Conservation (phyloP, 2,113 vertebrate genomes). For the Acrocephalus kingi region DNA sequence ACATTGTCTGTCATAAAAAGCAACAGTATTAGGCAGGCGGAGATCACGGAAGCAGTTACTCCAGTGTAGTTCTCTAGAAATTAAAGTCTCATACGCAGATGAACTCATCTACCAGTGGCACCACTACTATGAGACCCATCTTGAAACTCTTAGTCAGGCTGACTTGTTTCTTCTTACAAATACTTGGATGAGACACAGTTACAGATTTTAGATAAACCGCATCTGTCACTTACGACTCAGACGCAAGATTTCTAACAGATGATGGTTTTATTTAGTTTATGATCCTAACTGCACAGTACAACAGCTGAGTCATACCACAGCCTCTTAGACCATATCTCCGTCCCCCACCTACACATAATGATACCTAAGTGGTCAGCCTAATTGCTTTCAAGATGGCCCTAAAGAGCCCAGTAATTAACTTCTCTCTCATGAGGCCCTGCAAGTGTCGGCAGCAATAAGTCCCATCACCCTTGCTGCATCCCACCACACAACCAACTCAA, state of each 20-base stretch:
- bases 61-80: not conserved
- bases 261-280: not conserved
- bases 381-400: not conserved
- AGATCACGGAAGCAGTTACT: slow-evolving; percentile 7
- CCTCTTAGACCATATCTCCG: not conserved
- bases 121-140: not conserved
- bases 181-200: not conserved
- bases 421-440: not conserved
- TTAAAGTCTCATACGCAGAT: not conserved
- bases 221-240: not conserved
- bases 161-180: slow-evolving; percentile 7
- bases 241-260: not conserved
- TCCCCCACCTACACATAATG: not conserved
- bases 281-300: not conserved
- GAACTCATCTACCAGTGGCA: not conserved
- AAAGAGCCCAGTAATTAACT: not conserved
- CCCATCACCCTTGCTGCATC: not conserved
- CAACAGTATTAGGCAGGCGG: not conserved
- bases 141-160: not conserved
- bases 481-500: not conserved
- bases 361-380: not conserved
- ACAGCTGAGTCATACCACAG: not conserved
- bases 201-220: not conserved
- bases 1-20: slow-evolving; percentile 38
- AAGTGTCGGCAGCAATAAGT: not conserved